Conservation (phyloP, 2,888 invertebrate species). For the Plebejus argus region DNA sequence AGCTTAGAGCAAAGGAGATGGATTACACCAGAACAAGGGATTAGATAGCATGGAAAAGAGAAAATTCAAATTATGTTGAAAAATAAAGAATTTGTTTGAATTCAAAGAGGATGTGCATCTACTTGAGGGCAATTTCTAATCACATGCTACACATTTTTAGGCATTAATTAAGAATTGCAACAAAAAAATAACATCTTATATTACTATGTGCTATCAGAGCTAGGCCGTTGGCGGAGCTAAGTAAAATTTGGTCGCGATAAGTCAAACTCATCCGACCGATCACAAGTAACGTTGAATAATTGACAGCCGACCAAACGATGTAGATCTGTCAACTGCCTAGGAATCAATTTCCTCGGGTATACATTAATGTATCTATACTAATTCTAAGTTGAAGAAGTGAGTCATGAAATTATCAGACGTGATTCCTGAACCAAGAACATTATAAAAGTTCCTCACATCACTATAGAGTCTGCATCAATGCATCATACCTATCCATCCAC, state of each 20-base stretch:
- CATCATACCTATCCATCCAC: background rate
- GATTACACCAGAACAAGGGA: constrained; percentile 4
- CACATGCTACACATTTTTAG: background rate
- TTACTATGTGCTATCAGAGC: too few species aligned
- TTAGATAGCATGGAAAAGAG: background rate
- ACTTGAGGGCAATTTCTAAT: background rate
- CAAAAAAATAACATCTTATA: background rate
- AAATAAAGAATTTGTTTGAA: background rate
- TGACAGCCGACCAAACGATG: too few species aligned
- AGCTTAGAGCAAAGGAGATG: background rate
- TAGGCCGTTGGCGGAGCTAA: too few species aligned
- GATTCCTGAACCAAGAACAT: background rate
- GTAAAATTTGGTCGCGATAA: too few species aligned
- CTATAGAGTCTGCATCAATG: background rate
- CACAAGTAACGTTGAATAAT: too few species aligned
- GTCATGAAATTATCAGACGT: background rate
- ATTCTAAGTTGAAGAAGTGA: background rate
- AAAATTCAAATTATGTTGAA: background rate
- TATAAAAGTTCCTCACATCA: background rate
- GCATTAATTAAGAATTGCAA: background rate
- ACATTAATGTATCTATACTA: too few species aligned
- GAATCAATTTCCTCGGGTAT: too few species aligned
- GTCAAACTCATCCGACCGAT: too few species aligned
- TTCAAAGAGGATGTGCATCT: too few species aligned
- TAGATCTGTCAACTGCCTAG: too few species aligned